These are phyloP conservation scores for Sympetrum striolatum DNA, from an alignment of 2,888 invertebrate genomes.

Conservation along the genomic window DNA sequence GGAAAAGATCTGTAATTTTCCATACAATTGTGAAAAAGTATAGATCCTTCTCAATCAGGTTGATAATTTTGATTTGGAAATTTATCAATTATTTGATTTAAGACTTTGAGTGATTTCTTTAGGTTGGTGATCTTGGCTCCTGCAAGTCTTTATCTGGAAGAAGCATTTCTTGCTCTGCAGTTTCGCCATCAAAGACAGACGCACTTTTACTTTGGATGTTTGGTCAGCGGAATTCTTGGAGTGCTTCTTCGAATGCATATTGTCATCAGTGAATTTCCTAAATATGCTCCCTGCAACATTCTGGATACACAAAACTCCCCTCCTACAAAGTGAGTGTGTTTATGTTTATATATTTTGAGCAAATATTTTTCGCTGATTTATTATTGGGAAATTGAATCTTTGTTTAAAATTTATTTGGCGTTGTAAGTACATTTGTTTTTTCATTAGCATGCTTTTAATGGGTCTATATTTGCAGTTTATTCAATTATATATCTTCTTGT, in stretches of 20 bases:
- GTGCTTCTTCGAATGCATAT: conserved; percentile 48
- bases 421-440: too few relatives aligned
- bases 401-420: too few relatives aligned
- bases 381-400: too few relatives aligned
- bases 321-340: background rate
- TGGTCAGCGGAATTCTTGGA: conserved; percentile 52
- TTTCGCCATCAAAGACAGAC: conserved; percentile 52
- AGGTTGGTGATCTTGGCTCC: conserved; percentile 53
- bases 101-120: background rate
- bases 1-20: too few relatives aligned
- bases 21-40: too few relatives aligned
- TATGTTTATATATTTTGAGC: too few relatives aligned
- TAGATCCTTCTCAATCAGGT: too few relatives aligned
- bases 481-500: too few relatives aligned
- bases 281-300: background rate
- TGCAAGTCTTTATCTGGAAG: conserved; percentile 53
- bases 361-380: too few relatives aligned
- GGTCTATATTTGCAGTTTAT: too few relatives aligned
- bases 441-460: too few relatives aligned
- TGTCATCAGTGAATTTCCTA: background rate
- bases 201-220: conserved; percentile 52
- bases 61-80: background rate
- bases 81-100: background rate
- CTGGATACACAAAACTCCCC: background rate
- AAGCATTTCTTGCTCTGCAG: conserved; percentile 53